Conservation (phyloP, 1,140 invertebrate species). For the Hirudo medicinalis region DNA sequence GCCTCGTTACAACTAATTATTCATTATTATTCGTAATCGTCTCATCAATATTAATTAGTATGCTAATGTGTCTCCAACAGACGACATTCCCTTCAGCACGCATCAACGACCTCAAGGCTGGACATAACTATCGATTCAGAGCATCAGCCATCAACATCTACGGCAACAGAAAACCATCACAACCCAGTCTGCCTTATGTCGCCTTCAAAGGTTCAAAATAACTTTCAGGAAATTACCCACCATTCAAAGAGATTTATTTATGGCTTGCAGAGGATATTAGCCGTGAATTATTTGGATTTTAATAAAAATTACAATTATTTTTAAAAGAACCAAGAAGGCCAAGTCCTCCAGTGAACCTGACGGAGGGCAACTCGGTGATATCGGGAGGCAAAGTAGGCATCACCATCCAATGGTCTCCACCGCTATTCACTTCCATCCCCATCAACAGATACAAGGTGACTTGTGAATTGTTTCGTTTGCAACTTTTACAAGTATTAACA, state of each 20-base stretch:
- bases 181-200: slow-evolving; percentile 50
- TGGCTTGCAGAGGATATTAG: background rate
- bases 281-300: background rate
- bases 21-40: too few species aligned
- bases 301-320: slow-evolving; percentile 1
- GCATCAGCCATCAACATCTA: slow-evolving; percentile 56
- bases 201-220: slow-evolving; percentile 39
- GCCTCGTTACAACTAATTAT: too few species aligned
- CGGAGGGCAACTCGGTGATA: slow-evolving; percentile 38
- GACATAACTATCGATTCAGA: slow-evolving; percentile 61
- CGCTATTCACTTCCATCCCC: slow-evolving; percentile 25
- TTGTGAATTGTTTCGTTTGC: too few species aligned
- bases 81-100: slow-evolving; percentile 21
- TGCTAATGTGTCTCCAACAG: slow-evolving; percentile 23
- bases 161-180: slow-evolving; percentile 56
- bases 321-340: slow-evolving; percentile 51
- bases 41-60: background rate
- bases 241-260: background rate
- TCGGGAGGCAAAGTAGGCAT: slow-evolving; percentile 25
- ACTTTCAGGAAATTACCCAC: background rate
- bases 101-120: slow-evolving; percentile 39
- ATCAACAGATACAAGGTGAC: slow-evolving; percentile 27
- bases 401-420: slow-evolving; percentile 26
- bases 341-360: slow-evolving; percentile 50
- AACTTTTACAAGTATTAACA: too few species aligned